These are phyloP conservation scores for Eulacestoma nigropectus DNA, from an alignment of 2,113 vertebrate genomes.

Conservation along the genomic window DNA sequence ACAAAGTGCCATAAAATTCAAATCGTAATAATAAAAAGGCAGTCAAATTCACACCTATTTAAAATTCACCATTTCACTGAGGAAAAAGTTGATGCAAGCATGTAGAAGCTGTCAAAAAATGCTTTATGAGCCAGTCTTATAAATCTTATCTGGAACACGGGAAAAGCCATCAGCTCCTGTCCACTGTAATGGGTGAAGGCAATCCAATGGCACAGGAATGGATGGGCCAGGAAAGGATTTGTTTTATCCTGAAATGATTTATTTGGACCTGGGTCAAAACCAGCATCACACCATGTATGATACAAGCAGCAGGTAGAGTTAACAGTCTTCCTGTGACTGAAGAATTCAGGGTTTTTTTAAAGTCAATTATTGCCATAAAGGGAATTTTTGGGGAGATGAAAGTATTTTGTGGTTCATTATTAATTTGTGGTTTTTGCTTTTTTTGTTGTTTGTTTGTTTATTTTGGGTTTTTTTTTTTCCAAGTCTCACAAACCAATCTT, in stretches of 20 bases:
- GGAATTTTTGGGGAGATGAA: fast-evolving
- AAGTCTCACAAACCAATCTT: background rate
- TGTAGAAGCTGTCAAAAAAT: background rate
- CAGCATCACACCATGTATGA: background rate
- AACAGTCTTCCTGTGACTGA: background rate
- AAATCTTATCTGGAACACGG: background rate
- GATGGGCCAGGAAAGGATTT: background rate
- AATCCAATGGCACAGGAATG: background rate
- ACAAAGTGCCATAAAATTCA: background rate
- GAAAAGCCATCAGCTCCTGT: background rate
- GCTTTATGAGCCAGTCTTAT: background rate
- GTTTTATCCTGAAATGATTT: background rate
- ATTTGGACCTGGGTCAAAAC: background rate
- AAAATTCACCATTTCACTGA: background rate
- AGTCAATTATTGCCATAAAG: background rate
- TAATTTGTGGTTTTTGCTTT: background rate
- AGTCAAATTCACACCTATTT: background rate
- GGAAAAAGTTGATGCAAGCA: background rate
- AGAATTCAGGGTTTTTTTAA: background rate
- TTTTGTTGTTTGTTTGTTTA: background rate
- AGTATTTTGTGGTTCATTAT: background rate
- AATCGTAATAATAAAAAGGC: background rate
- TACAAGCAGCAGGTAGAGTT: background rate
- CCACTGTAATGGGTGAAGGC: background rate
- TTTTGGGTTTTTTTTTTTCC: background rate